Conservation (phyloP, 2,797 vertebrate species). For the Orestias chungarensis region DNA sequence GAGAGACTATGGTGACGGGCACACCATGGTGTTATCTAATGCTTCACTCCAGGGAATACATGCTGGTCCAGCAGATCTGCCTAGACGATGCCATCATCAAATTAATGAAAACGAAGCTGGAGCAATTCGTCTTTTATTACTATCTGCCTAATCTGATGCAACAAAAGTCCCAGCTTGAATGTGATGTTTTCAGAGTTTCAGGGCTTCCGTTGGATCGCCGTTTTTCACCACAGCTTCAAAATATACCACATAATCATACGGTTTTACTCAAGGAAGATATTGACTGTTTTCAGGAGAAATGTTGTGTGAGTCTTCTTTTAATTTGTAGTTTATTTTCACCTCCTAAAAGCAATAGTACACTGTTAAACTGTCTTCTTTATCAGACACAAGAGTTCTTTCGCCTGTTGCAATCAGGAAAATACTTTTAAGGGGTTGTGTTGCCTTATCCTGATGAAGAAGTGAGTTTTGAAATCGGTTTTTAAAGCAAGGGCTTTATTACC, state of each 20-base stretch:
- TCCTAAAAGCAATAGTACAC: too few species aligned
- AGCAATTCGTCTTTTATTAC: conserved; percentile 53
- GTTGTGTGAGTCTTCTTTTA: too few species aligned
- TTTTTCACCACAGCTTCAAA: neutral
- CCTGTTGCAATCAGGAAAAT: too few species aligned
- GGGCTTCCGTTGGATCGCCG: neutral
- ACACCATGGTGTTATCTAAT: conserved; percentile 60
- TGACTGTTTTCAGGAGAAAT: too few species aligned
- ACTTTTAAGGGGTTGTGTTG: too few species aligned
- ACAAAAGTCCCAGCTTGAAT: neutral
- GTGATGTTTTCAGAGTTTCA: neutral
- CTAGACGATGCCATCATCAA: conserved; percentile 22
- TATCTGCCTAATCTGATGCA: conserved; percentile 44
- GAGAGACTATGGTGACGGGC: conserved; percentile 61
- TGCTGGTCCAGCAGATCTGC: conserved; percentile 62
- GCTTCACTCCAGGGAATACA: conserved; percentile 39
- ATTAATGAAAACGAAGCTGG: conserved; percentile 43
- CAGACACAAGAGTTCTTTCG: too few species aligned
- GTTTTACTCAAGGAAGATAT: too few species aligned
- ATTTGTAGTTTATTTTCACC: too few species aligned
- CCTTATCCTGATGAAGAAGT: too few species aligned
- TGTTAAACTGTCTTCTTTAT: too few species aligned
- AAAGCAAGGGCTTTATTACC: neutral
- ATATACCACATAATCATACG: neutral
- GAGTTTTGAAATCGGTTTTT: neutral